These are phyloP conservation scores for Mamestra brassicae DNA, from an alignment of 2,888 invertebrate species.

Conservation along the genomic window DNA sequence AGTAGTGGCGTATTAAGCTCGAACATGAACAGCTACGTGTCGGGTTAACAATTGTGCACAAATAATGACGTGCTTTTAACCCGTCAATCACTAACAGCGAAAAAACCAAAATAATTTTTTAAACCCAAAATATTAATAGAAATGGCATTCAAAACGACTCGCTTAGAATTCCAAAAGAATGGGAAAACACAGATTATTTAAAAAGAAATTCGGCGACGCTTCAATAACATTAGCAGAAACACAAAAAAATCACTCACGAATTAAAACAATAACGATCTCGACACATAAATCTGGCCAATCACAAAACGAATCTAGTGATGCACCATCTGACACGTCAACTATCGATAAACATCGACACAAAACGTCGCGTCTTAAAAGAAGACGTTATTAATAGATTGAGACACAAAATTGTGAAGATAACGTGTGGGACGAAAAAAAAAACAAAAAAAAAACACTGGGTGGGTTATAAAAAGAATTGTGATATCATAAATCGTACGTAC, in stretches of 20 bases:
- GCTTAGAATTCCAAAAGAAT: constrained; percentile 7
- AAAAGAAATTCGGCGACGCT: constrained; percentile 20
- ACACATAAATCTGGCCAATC: constrained; percentile 62
- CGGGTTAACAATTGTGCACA: constrained; percentile 32
- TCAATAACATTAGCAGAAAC: constrained; percentile 18
- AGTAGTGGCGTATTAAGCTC: constrained; percentile 12
- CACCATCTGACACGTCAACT: constrained; percentile 72
- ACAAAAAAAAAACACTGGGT: constrained; percentile 79
- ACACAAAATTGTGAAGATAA: constrained; percentile 88
- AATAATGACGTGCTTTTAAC: constrained; percentile 30
- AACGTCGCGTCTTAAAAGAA: constrained; percentile 85
- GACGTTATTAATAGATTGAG: constrained; percentile 90
- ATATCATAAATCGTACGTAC: constrained; percentile 90
- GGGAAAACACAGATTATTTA: not conserved
- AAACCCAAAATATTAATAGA: constrained; percentile 5
- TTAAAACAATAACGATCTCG: constrained; percentile 56
- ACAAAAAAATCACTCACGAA: constrained; percentile 40
- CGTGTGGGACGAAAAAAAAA: constrained; percentile 73
- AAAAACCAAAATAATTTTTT: constrained; percentile 11
- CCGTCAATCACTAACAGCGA: constrained; percentile 10
- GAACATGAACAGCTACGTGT: constrained; percentile 25
- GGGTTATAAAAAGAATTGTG: constrained; percentile 88
- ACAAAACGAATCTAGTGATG: constrained; percentile 71
- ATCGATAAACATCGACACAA: constrained; percentile 82
- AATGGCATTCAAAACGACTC: constrained; percentile 22